These are phyloP conservation scores for Pelecanus crispus DNA, from an alignment of 2,113 vertebrate genomes.

Conservation along the genomic window DNA sequence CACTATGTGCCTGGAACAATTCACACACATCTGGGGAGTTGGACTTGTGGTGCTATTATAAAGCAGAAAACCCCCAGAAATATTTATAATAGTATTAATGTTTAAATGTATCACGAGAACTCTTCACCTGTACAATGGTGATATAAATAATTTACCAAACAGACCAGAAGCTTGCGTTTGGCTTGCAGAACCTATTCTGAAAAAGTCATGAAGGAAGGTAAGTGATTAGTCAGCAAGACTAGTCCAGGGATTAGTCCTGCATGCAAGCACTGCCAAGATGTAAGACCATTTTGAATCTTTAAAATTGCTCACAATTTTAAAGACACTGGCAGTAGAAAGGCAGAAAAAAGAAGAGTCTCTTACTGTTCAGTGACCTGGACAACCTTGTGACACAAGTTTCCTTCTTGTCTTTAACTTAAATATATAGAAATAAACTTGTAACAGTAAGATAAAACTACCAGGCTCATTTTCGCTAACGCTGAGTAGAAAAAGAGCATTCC, in stretches of 20 bases:
- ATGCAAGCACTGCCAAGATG: not conserved
- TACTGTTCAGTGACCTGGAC: not conserved
- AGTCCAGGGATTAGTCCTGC: not conserved
- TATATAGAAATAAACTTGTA: not conserved
- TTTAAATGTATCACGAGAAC: not conserved
- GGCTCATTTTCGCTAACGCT: not conserved
- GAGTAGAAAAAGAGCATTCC: not conserved
- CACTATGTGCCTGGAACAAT: not conserved
- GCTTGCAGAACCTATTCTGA: not conserved
- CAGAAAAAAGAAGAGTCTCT: not conserved
- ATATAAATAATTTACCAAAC: not conserved
- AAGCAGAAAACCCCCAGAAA: not conserved
- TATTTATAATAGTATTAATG: not conserved
- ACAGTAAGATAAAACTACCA: not conserved
- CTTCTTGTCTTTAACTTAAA: not conserved
- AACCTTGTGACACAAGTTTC: not conserved
- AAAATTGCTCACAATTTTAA: not conserved
- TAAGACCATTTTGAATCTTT: not conserved
- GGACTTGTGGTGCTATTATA: not conserved
- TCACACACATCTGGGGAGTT: not conserved
- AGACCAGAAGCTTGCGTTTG: not conserved
- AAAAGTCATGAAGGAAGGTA: not conserved
- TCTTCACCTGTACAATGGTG: not conserved
- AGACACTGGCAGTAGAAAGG: not conserved
- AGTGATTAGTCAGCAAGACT: not conserved